phyloP scores from a whole-genome alignment of 2,797 vertebrate genomes.

The Oreochromis grahami region DNA sequence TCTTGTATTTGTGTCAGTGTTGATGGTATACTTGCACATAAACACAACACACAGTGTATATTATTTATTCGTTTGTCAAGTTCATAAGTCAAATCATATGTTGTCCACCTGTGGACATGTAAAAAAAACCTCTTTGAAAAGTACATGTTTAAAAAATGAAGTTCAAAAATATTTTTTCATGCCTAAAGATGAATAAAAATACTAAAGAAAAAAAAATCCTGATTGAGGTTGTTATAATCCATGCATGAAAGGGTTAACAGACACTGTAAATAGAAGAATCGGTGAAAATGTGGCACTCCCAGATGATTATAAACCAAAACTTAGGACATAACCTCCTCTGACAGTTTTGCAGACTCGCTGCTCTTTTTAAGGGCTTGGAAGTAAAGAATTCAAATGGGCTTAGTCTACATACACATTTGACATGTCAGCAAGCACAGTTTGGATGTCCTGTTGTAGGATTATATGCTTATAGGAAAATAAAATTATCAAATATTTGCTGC shows the following conservation, averaged over 20 bases:
- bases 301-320: not conserved
- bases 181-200: not conserved
- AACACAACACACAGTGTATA: too few relatives aligned
- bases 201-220: not conserved
- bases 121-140: too few relatives aligned
- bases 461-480: not conserved
- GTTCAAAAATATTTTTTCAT: too few relatives aligned
- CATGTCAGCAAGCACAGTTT: not conserved
- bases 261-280: not conserved
- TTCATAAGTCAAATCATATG: too few relatives aligned
- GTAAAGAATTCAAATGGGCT: not conserved
- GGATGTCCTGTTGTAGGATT: not conserved
- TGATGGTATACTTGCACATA: too few relatives aligned
- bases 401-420: not conserved
- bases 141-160: too few relatives aligned
- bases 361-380: not conserved
- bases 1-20: too few relatives aligned
- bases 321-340: not conserved
- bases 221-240: not conserved
- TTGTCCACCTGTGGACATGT: too few relatives aligned
- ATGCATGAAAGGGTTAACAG: not conserved
- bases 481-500: not conserved
- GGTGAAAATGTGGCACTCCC: not conserved
- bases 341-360: not conserved
- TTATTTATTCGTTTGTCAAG: too few relatives aligned